Conservation (phyloP, 2,797 vertebrate genomes). For the Acrossocheilus wenchowensis region DNA sequence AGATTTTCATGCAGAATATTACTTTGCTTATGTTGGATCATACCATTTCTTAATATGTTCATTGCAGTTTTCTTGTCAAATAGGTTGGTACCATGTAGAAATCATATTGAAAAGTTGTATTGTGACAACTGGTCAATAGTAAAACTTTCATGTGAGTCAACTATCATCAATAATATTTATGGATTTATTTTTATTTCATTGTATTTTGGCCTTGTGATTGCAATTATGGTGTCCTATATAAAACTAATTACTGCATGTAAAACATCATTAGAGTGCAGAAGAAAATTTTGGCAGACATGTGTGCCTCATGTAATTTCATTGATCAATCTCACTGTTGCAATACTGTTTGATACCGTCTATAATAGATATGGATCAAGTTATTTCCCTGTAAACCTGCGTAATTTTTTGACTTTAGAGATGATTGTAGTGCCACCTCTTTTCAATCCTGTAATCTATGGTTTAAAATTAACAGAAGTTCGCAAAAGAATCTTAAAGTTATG, state of each 20-base stretch:
- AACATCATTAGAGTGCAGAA: constrained; percentile 32
- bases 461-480: constrained; percentile 22
- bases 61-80: constrained; percentile 10
- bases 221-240: constrained; percentile 32
- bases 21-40: constrained; percentile 1
- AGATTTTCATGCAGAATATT: background rate
- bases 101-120: constrained; percentile 35
- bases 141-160: constrained; percentile 34
- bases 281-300: constrained; percentile 43
- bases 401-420: constrained; percentile 32
- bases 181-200: constrained; percentile 5
- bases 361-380: constrained; percentile 13
- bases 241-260: constrained; percentile 37
- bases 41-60: constrained; percentile 7
- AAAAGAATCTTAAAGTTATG: constrained; percentile 8
- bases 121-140: constrained; percentile 45
- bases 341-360: constrained; percentile 8
- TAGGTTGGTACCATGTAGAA: background rate
- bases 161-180: background rate
- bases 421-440: constrained; percentile 26
- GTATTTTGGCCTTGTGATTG: background rate
- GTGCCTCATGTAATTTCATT: constrained; percentile 35
- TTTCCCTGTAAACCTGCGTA: background rate
- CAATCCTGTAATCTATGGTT: constrained; percentile 32
- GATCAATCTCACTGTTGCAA: constrained; percentile 8